Evolutionary conservation across 2,113 vertebrate genomes (phyloP).

Genomic region (Bettongia penicillata): DNA sequence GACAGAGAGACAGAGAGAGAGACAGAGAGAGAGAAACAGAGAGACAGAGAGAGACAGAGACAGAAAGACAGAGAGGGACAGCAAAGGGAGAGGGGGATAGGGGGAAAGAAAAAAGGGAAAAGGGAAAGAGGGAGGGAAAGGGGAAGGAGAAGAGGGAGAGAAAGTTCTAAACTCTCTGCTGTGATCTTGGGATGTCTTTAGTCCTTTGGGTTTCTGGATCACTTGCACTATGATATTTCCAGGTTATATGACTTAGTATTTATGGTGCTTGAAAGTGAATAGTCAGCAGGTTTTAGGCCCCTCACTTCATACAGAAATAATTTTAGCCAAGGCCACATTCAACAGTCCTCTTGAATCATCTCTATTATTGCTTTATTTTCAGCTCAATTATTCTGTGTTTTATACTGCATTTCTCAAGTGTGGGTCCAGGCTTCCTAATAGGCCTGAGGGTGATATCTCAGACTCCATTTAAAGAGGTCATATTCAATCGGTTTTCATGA

Average conservation of each 20-base stretch:
- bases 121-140: background rate
- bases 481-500: conserved; percentile 58
- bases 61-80: too few relatives aligned
- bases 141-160: background rate
- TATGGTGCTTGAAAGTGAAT: background rate
- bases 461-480: conserved; percentile 62
- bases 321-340: background rate
- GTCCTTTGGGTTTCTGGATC: background rate
- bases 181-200: background rate
- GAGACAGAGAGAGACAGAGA: too few relatives aligned
- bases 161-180: background rate
- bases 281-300: background rate
- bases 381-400: conserved; percentile 62
- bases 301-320: conserved; percentile 24
- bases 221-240: background rate
- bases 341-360: background rate
- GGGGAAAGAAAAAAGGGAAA: background rate
- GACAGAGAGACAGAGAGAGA: background rate
- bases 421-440: conserved; percentile 66
- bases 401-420: conserved; percentile 52
- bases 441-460: conserved; percentile 57
- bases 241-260: background rate
- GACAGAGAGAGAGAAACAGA: too few relatives aligned
- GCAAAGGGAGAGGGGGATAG: background rate
- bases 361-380: conserved; percentile 55